Percentiles rank a stretch among this genome's conserved stretches.
These are phyloP conservation scores for Ornithorhynchus anatinus DNA, from an alignment of 2,113 vertebrate genomes.

Conservation along the genomic window DNA sequence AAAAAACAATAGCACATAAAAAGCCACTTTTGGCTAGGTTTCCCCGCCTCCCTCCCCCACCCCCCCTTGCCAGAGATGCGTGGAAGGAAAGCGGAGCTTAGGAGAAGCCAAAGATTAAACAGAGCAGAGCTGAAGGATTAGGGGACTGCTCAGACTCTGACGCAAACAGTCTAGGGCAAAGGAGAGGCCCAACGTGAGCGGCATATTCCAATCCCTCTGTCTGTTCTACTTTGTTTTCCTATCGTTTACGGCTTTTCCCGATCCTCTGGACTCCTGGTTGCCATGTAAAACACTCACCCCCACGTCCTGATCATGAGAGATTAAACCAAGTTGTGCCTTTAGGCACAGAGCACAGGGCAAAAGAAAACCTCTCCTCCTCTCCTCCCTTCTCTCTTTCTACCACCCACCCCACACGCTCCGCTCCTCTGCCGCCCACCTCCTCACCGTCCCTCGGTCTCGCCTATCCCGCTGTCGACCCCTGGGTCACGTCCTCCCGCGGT, in stretches of 20 bases:
- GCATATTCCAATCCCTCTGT: constrained; percentile 1
- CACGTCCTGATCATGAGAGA: background rate
- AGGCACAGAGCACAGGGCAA: background rate
- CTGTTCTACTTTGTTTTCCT: constrained; percentile 19
- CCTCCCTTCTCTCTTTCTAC: background rate
- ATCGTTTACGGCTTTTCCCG: background rate
- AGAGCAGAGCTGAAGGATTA: constrained; percentile 44
- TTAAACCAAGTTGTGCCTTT: background rate
- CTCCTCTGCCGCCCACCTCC: too few species aligned
- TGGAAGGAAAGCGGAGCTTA: background rate
- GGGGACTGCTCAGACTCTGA: background rate
- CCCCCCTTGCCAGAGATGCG: constrained; percentile 32
- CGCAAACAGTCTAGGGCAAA: constrained; percentile 13
- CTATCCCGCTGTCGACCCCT: too few species aligned
- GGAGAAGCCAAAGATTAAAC: constrained; percentile 41
- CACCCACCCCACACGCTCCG: too few species aligned
- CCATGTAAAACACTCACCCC: background rate
- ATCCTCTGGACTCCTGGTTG: background rate
- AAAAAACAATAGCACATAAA: background rate
- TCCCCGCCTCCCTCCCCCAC: too few species aligned
- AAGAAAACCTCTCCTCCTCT: background rate
- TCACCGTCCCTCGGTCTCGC: too few species aligned
- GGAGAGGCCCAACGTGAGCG: constrained; percentile 1
- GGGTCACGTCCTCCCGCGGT: too few species aligned
- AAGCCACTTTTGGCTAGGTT: background rate